A percentile compares a stretch with the other conserved stretches of the same genome.
These are phyloP conservation scores for Charanyca ferruginea DNA, from an alignment of 2,888 invertebrate genomes.

Conservation along the genomic window DNA sequence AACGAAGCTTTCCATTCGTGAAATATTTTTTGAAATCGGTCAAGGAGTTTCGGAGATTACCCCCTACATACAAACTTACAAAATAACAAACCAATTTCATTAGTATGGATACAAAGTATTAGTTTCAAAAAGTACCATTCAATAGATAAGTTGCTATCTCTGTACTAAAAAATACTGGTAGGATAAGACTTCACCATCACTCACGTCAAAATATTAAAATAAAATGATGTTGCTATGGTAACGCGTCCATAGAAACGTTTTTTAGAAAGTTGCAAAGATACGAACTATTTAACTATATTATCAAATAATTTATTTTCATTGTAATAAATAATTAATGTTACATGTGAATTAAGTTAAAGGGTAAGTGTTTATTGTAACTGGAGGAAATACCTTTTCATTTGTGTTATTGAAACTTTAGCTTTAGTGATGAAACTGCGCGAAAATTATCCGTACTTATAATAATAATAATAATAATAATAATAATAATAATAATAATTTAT, in stretches of 20 bases:
- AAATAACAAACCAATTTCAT: too few species aligned
- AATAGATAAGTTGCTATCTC: too few species aligned
- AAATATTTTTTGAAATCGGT: too few species aligned
- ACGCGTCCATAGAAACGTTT: constrained; percentile 65
- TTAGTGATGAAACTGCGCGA: constrained; percentile 16
- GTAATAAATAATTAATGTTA: constrained; percentile 25
- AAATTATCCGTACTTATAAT: not conserved
- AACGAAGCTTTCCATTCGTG: too few species aligned
- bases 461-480: too few species aligned
- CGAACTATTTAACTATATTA: constrained; percentile 14
- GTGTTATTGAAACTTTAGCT: not conserved
- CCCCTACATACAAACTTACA: too few species aligned
- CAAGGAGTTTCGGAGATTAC: too few species aligned
- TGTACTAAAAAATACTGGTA: constrained; percentile 7
- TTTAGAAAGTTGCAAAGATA: constrained; percentile 23
- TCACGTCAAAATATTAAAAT: constrained; percentile 21
- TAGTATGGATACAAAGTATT: too few species aligned
- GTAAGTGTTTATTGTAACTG: constrained; percentile 23
- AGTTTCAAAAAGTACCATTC: too few species aligned
- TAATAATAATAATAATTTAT: too few species aligned
- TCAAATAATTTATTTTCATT: constrained; percentile 17
- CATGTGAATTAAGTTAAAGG: constrained; percentile 35
- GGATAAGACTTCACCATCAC: too few species aligned
- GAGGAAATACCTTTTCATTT: not conserved
- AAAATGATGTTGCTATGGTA: constrained; percentile 38